phyloP scores from a whole-genome alignment of 2,797 vertebrate species.

The Macroramphosus scolopax region DNA sequence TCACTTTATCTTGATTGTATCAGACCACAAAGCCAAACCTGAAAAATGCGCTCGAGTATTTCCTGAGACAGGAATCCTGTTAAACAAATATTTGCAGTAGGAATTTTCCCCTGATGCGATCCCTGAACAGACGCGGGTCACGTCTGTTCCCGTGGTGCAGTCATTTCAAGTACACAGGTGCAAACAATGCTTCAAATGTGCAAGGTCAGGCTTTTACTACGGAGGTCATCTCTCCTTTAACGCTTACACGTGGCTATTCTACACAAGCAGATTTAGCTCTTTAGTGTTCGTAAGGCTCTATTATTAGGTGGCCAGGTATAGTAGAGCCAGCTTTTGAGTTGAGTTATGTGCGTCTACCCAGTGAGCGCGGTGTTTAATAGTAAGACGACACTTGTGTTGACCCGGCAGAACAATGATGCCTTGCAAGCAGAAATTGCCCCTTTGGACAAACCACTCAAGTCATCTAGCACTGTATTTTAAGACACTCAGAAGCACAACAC shows the following conservation, averaged over 20 bases:
- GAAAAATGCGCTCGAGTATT: constrained; percentile 6
- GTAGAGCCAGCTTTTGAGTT: constrained; percentile 43
- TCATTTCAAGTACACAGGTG: constrained; percentile 21
- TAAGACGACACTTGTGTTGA: constrained; percentile 65
- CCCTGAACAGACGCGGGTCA: constrained; percentile 18
- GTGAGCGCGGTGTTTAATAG: no score
- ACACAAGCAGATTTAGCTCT: constrained; percentile 57
- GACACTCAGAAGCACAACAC: no score
- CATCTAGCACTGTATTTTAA: no score
- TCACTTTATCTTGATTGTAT: constrained; percentile 5
- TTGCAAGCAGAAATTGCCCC: no score
- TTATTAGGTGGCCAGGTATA: constrained; percentile 52
- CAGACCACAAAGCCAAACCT: neutral
- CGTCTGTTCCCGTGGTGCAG: constrained; percentile 1
- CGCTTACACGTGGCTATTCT: constrained; percentile 20
- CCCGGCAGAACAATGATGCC: constrained; percentile 64
- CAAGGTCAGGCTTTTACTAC: constrained; percentile 51
- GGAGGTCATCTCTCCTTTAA: constrained; percentile 26
- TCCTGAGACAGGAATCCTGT: constrained; percentile 16
- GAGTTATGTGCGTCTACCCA: constrained; percentile 48
- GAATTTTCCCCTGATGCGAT: constrained; percentile 9
- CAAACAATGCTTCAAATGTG: constrained; percentile 59
- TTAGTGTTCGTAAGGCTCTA: constrained; percentile 49
- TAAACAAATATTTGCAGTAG: constrained; percentile 7
- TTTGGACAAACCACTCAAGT: no score